Evolutionary conservation across 2,888 invertebrate genomes (phyloP).

Genomic region (Epinotia demarniana): DNA sequence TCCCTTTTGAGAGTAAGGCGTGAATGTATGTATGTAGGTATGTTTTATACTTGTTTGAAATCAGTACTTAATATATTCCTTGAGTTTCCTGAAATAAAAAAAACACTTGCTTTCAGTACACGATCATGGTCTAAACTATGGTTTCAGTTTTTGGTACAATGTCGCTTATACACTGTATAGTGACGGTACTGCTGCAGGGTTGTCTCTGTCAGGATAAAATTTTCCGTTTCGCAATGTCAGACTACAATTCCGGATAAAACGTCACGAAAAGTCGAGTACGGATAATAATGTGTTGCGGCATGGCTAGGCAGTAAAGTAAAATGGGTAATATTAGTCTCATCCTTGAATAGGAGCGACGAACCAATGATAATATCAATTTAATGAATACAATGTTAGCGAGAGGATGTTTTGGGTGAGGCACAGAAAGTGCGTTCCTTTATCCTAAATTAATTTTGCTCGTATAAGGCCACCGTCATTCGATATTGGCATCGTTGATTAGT

Average conservation of each 20-base stretch:
- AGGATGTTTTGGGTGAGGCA: not conserved
- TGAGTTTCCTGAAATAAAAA: no score
- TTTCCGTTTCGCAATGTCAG: conserved; percentile 1
- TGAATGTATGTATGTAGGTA: no score
- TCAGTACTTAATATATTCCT: no score
- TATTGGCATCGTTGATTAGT: not conserved
- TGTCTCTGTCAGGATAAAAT: conserved; percentile 21
- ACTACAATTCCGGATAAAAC: conserved; percentile 1
- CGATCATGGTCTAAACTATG: no score
- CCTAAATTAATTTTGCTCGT: not conserved
- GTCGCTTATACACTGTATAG: not conserved
- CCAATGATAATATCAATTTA: not conserved
- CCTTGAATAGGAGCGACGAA: not conserved
- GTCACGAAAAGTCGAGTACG: conserved; percentile 1
- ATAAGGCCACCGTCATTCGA: not conserved
- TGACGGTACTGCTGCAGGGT: conserved; percentile 1
- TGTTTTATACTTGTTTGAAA: no score
- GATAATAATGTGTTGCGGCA: not conserved
- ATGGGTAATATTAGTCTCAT: not conserved
- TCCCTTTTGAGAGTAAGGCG: no score
- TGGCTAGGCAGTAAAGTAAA: not conserved
- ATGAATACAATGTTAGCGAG: not conserved
- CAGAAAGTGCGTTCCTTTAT: not conserved
- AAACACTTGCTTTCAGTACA: no score
- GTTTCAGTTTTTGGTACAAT: not conserved